phyloP scores from a whole-genome alignment of 2,113 vertebrate genomes.

The Lathamus discolor region DNA sequence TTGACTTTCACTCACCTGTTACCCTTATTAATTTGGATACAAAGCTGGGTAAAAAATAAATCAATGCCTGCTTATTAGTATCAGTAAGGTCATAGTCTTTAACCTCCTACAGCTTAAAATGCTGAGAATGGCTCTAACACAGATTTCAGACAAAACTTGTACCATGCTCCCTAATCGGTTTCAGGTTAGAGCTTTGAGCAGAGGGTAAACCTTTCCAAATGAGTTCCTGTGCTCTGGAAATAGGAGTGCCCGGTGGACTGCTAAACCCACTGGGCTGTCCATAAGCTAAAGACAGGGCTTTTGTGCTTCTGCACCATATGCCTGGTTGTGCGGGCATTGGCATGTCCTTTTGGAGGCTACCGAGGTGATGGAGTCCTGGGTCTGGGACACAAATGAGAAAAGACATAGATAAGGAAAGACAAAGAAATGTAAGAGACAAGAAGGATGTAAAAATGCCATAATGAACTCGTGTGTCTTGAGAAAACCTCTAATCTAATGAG shows the following conservation, averaged over 20 bases:
- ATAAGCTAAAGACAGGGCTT: neutral
- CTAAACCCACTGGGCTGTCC: neutral
- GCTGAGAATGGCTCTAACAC: neutral
- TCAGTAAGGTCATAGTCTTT: neutral
- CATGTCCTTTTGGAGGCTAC: neutral
- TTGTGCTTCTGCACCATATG: neutral
- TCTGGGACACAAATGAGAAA: slow-evolving; percentile 33
- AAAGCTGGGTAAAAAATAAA: neutral
- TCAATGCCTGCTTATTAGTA: neutral
- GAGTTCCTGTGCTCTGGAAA: neutral
- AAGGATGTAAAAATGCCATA: slow-evolving; percentile 74
- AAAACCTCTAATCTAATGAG: slow-evolving; percentile 94
- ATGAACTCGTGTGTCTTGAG: slow-evolving; percentile 86
- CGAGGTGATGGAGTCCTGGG: neutral
- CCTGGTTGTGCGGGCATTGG: neutral
- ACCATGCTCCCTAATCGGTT: neutral
- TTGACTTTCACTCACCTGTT: neutral
- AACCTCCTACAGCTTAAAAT: neutral
- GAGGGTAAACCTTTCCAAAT: neutral
- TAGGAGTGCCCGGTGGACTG: neutral
- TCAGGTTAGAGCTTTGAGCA: neutral
- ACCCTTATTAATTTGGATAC: neutral
- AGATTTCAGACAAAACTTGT: neutral
- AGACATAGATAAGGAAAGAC: slow-evolving; percentile 58
- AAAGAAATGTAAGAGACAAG: slow-evolving; percentile 63